A percentile compares a stretch with the other conserved stretches of the same genome.
Conservation (phyloP, 1,140 invertebrate genomes). For the Bombus haemorrhoidalis region DNA sequence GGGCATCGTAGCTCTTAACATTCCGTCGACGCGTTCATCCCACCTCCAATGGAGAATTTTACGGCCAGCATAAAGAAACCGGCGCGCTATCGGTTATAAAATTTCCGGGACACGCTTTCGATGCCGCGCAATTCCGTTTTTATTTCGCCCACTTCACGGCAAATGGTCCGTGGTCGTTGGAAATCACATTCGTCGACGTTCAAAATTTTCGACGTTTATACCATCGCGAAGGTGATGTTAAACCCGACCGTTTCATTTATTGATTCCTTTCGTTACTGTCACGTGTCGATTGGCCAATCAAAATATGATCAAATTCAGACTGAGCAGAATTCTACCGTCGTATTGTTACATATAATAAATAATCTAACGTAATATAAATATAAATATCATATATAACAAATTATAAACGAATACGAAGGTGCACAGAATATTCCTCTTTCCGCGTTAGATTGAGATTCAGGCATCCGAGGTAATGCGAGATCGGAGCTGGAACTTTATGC, state of each 20-base stretch:
- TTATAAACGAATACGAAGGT: no score
- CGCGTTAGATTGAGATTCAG: not conserved
- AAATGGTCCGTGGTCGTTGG: not conserved
- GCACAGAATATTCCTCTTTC: not conserved
- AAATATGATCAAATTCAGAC: no score
- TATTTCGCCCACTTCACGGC: not conserved
- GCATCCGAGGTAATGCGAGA: not conserved
- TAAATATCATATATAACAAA: no score
- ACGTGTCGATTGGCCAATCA: no score
- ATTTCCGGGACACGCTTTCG: not conserved
- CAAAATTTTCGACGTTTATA: not conserved
- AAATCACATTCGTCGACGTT: not conserved
- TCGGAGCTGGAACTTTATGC: not conserved
- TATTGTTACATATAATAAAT: no score
- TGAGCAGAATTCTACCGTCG: no score
- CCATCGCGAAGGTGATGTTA: no score
- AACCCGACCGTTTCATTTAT: no score
- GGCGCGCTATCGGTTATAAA: conserved; percentile 1
- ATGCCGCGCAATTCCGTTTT: not conserved
- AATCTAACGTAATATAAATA: no score
- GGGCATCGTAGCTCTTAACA: not conserved
- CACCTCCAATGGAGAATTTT: not conserved
- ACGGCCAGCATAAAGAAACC: not conserved
- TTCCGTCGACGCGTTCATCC: not conserved
- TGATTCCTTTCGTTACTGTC: no score